Evolutionary conservation across 2,113 vertebrate species (phyloP), one percentile per base, ranked within the genome.

Genomic region (Pseudopodoces humilis): DNA sequence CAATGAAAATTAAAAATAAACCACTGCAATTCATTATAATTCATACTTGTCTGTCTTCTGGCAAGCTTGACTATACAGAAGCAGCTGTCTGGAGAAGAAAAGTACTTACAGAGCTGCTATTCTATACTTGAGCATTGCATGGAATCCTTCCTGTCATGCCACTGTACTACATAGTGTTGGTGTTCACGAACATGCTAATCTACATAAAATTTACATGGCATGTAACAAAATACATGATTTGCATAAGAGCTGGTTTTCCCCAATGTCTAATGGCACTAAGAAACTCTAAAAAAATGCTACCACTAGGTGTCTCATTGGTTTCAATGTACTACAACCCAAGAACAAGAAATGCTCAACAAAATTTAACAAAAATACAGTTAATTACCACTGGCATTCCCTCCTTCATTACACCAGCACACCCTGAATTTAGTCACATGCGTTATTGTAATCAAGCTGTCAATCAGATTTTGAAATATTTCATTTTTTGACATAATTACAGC

Each of bases 391-490:
- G 96, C 97, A 92, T 94, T 94, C 91, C 90, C 69, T 85, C 94
- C 89, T 96, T 91, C 11, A 1, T 94, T 96, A 86, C 89, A 95
- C 83, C 91, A 96, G 96, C 92, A 95, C 87, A 97, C 94, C 94
- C 96, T 78, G 92, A 95, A 95, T 96, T 97, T 98, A 97, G 97
- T 97, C 97, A 95, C 93, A 94, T 88, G 93, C 97, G 95, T 97
- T 98, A 97, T 94, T 98, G 97, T 97, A 98, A 98, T 98, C 97
- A 97, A 97, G 89, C 97, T 98, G 97, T 96, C 98, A 98, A 96
- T 98, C 97, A 97, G 88, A 93, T 96, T 96, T 83, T 95, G 92
- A 97, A 98, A 96, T 97, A 96, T 97, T 98, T 98, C 95, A 88
- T 41, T 97, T 97, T 97, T 97, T 98, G 70, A 98, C 97, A 97